Evolutionary conservation across 2,113 vertebrate species (phyloP).

Genomic region (Bufo bufo): DNA sequence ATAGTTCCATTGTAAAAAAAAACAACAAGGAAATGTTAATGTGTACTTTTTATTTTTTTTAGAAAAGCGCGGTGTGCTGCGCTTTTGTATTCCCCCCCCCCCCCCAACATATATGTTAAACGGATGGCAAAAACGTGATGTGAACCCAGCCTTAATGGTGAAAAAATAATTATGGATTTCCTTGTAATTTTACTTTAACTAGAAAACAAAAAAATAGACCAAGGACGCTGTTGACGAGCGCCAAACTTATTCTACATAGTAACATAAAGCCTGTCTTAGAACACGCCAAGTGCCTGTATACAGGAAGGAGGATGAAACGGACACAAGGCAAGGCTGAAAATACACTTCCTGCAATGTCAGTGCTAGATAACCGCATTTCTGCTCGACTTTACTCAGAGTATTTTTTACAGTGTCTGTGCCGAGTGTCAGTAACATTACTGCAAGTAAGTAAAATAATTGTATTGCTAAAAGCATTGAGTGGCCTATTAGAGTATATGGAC

Average conservation of each 20-base stretch:
- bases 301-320: slow-evolving; percentile 44
- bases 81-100: too few relatives aligned
- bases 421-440: not conserved
- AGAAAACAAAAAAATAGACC: too few relatives aligned
- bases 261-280: not conserved
- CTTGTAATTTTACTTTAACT: too few relatives aligned
- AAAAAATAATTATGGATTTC: too few relatives aligned
- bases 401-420: not conserved
- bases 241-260: not conserved
- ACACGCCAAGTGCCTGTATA: slow-evolving; percentile 9
- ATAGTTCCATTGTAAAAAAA: too few relatives aligned
- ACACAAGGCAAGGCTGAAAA: slow-evolving; percentile 40
- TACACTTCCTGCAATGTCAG: slow-evolving; percentile 37
- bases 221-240: too few relatives aligned
- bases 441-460: not conserved
- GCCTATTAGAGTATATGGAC: not conserved
- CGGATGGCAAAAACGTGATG: too few relatives aligned
- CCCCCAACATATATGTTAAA: too few relatives aligned
- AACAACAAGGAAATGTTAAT: too few relatives aligned
- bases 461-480: not conserved
- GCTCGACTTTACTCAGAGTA: not conserved
- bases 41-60: too few relatives aligned
- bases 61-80: too few relatives aligned
- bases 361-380: slow-evolving; percentile 43
- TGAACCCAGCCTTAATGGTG: too few relatives aligned